Conservation (phyloP, 2,113 vertebrate genomes). For the Rhegmatorhina hoffmannsi region DNA sequence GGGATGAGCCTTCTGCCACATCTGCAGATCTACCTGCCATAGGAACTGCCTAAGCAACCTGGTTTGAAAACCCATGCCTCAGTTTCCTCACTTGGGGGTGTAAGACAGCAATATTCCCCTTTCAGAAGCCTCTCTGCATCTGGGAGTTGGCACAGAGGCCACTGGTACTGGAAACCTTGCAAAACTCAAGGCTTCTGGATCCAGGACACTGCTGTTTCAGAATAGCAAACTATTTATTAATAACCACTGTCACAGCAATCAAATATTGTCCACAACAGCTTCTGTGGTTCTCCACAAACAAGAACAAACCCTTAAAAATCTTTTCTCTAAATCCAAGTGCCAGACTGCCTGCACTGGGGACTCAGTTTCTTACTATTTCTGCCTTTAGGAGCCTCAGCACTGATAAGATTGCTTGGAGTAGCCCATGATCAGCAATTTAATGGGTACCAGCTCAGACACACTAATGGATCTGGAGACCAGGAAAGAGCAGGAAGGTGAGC, state of each 20-base stretch:
- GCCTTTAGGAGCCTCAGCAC: conserved; percentile 3
- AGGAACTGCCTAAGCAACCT: neutral
- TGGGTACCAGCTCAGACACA: conserved; percentile 39
- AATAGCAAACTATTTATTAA: neutral
- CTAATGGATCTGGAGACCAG: conserved; percentile 53
- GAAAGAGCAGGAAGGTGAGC: conserved; percentile 27
- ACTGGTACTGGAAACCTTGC: neutral
- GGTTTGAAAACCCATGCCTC: neutral
- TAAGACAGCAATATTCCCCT: neutral
- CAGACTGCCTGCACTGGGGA: neutral
- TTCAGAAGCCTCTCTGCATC: neutral
- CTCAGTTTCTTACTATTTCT: neutral
- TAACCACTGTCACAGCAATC: neutral
- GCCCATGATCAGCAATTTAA: conserved; percentile 24
- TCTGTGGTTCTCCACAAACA: neutral
- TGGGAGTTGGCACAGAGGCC: neutral
- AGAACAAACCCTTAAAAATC: neutral
- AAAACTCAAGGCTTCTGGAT: neutral
- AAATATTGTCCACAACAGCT: neutral
- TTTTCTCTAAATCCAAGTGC: neutral
- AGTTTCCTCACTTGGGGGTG: neutral
- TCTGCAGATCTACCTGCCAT: neutral
- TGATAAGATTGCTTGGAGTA: conserved; percentile 7
- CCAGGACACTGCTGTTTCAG: neutral
- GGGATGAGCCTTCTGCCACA: no score